Percentiles rank a stretch among this genome's conserved stretches.
phyloP scores from a whole-genome alignment of 35 echinoderm and acorn worm species.

The Amphiura filiformis region DNA sequence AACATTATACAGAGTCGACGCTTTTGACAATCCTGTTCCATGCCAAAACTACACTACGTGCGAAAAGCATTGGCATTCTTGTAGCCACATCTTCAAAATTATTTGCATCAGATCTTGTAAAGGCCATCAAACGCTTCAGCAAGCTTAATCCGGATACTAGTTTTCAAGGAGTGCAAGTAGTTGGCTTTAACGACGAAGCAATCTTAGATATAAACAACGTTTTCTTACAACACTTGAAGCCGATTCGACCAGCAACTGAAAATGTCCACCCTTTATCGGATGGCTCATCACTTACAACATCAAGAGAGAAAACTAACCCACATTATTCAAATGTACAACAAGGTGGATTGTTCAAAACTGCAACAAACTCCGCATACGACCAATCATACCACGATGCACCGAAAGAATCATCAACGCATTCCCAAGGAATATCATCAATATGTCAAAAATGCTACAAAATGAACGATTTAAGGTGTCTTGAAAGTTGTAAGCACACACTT shows the following conservation, averaged over 20 bases:
- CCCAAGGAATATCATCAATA: background rate
- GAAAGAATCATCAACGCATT: background rate
- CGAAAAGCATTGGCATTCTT: background rate
- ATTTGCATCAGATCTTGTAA: background rate
- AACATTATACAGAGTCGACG: background rate
- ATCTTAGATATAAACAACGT: background rate
- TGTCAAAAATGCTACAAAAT: background rate
- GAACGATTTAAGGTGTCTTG: background rate
- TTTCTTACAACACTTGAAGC: background rate
- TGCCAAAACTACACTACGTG: background rate
- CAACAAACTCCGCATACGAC: background rate
- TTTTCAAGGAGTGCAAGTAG: background rate
- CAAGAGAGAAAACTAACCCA: background rate
- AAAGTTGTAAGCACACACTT: background rate
- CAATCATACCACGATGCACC: background rate
- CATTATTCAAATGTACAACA: background rate
- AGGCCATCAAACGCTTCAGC: background rate
- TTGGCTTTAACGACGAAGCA: background rate
- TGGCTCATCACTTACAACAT: background rate
- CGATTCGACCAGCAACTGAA: background rate
- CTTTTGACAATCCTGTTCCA: background rate
- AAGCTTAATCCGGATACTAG: background rate
- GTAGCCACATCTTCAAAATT: background rate
- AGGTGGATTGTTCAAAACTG: background rate
- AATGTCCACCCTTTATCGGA: background rate